Conservation (phyloP, 1,140 invertebrate species). For the Sminthurides bifidus region DNA sequence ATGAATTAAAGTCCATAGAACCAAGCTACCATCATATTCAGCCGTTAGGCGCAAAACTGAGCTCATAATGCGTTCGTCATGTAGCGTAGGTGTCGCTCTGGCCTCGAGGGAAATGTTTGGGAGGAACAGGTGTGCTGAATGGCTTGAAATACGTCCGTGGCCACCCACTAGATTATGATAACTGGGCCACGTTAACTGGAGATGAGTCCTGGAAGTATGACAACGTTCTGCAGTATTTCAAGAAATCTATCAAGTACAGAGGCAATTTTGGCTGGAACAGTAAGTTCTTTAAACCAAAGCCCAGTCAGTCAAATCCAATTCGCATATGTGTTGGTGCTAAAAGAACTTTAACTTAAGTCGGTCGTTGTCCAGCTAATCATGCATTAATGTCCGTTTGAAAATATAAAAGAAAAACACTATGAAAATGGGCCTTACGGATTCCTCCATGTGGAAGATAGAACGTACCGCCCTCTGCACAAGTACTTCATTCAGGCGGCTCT, state of each 20-base stretch:
- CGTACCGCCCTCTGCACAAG: conserved; percentile 39
- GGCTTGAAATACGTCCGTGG: conserved; percentile 54
- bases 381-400: no score
- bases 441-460: conserved; percentile 3
- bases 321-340: no score
- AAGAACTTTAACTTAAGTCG: not conserved
- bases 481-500: conserved; percentile 54
- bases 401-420: conserved; percentile 18
- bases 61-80: not conserved
- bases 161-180: conserved; percentile 50
- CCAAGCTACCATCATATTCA: not conserved
- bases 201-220: conserved; percentile 45
- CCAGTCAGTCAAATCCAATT: not conserved
- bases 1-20: not conserved
- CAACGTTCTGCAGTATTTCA: conserved; percentile 63
- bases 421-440: conserved; percentile 8
- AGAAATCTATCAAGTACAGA: conserved; percentile 57
- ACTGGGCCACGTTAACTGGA: conserved; percentile 43
- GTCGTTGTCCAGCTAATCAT: no score
- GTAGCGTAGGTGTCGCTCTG: conserved; percentile 1
- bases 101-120: conserved; percentile 40
- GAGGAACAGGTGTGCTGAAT: conserved; percentile 50
- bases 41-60: not conserved
- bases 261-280: not conserved
- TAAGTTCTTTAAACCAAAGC: not conserved